A percentile compares a stretch with the other conserved stretches of the same genome.
Conservation (phyloP, 2,797 vertebrate species). For the Enteromius anoplus region DNA sequence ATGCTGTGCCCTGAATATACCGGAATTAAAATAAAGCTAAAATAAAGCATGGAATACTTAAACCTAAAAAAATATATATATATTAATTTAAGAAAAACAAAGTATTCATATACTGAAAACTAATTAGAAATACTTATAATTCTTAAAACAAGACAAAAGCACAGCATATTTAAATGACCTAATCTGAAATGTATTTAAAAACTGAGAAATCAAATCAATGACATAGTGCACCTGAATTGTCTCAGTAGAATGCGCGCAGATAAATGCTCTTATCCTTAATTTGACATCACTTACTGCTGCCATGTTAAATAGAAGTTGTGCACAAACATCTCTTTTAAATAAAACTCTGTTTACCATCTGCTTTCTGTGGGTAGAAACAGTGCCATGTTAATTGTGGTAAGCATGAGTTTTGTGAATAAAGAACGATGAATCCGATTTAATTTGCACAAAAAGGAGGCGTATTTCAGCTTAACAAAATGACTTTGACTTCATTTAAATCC, state of each 20-base stretch:
- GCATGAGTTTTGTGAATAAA: background rate
- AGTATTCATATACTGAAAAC: background rate
- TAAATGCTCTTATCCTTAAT: background rate
- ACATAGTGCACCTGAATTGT: background rate
- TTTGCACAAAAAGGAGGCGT: background rate
- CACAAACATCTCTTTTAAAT: background rate
- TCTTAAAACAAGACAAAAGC: too few species aligned
- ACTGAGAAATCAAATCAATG: background rate
- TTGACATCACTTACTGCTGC: background rate
- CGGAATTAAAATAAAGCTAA: background rate
- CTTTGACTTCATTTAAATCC: background rate
- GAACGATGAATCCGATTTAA: background rate
- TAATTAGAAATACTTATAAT: background rate
- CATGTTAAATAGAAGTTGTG: background rate
- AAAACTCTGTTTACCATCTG: background rate
- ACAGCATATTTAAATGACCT: background rate
- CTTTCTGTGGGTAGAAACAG: constrained; percentile 12
- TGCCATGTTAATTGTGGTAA: background rate
- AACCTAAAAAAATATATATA: background rate
- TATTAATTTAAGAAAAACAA: background rate
- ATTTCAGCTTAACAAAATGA: constrained; percentile 5
- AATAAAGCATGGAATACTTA: background rate
- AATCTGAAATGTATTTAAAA: background rate
- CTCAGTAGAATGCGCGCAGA: background rate
- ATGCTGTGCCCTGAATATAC: background rate